Evolutionary conservation across 1,140 invertebrate genomes (phyloP), one percentile per base, ranked within the genome.

Genomic region (Drosophila yakuba): DNA sequence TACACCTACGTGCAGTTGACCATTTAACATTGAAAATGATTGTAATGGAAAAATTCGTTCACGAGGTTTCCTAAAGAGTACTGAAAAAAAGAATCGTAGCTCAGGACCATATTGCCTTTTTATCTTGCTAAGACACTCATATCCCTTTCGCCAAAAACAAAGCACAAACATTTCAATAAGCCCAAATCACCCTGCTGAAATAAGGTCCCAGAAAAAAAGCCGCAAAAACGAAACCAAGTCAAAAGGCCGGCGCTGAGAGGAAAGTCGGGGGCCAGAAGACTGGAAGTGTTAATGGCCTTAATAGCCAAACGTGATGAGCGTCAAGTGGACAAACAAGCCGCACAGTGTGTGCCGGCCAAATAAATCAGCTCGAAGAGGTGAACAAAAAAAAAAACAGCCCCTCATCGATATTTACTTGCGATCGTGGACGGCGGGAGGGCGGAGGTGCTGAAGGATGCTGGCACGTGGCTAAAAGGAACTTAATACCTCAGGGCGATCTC

Each of bases 211-310:
- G 45, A 51, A 54, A 36, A 60, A 76, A 56, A 45, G 55, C 44
- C 62, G 60, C 60, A 68, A 77, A 84, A 80, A 78, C 48, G 39
- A 67, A 79, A 67, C 61, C 50, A 69, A 63, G 61, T 55, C 60
- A 60, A 77, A 77, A 45, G 57, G 61, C 47, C 51, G 35, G 20
- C 20, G 25, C 10, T 38, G 43, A 14, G 25, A 39, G 50, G 35
- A 44, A 52, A 25, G 39, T 45, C 43, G 17, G 32, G 32, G 51
- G 39, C n/a, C 17, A 52, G 80, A 39, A 45, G 55, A 48, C 44
- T 41, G 47, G 80, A 86, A 75, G 82, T 86, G 82, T 79, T 86
- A 86, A 86, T 88, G 75, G 64, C 61, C 68, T 74, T 63, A 88
- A 88, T 82, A 83, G 71, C 82, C 47, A 68, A 88, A 67, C 67